phyloP scores from a whole-genome alignment of 2,888 invertebrate genomes.

The Kuschelorhynchus macadamiae region DNA sequence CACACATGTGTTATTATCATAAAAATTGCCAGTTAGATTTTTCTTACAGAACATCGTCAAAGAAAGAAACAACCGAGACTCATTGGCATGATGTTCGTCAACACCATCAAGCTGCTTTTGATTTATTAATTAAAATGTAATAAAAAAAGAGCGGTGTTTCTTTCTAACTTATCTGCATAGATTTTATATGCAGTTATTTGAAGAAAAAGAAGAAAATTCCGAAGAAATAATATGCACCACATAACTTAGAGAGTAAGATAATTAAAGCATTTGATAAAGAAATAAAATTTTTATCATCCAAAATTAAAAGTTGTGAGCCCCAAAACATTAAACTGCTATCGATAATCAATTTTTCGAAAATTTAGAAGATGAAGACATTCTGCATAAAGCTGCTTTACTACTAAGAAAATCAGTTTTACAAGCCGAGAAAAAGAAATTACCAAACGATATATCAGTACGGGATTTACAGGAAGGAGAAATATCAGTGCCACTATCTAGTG shows the following conservation, averaged over 20 bases:
- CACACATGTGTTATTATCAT: constrained; percentile 48
- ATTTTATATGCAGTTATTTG: too few species aligned
- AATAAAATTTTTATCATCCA: constrained; percentile 52
- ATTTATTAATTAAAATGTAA: too few species aligned
- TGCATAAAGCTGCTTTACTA: constrained; percentile 53
- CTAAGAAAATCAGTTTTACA: constrained; percentile 51
- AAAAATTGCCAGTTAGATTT: constrained; percentile 49
- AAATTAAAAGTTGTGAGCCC: constrained; percentile 55
- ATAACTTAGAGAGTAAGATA: constrained; percentile 54
- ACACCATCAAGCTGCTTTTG: constrained; percentile 54
- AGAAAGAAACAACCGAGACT: constrained; percentile 50
- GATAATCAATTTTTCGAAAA: too few species aligned
- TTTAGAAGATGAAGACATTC: constrained; percentile 53
- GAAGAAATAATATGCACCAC: constrained; percentile 50
- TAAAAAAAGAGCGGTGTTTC: too few species aligned
- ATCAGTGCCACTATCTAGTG: constrained; percentile 46
- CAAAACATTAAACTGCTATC: constrained; percentile 49
- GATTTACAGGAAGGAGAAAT: constrained; percentile 42
- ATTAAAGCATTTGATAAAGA: constrained; percentile 51
- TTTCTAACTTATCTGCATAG: too few species aligned
- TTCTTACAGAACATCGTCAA: constrained; percentile 47
- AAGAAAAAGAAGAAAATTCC: constrained; percentile 47
- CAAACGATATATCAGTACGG: constrained; percentile 51
- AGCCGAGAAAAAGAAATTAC: constrained; percentile 50
- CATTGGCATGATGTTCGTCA: constrained; percentile 55